phyloP scores from a whole-genome alignment of 64 coral and sea anemone species.

The Montipora cactus region DNA sequence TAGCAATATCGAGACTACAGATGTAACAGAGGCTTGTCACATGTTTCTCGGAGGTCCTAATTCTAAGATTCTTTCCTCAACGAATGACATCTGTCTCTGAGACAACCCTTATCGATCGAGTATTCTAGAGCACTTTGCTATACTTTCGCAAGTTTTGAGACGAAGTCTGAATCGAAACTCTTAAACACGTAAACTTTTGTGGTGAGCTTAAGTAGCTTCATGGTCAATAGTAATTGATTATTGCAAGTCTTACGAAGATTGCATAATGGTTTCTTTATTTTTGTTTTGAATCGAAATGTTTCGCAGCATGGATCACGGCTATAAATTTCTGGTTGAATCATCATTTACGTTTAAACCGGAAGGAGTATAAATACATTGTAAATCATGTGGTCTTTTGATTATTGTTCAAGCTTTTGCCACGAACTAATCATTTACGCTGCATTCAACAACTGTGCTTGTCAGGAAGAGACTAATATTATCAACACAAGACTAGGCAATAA shows the following conservation, averaged over 20 bases:
- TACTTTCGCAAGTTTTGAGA: neutral
- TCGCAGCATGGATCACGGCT: neutral
- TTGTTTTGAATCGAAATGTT: neutral
- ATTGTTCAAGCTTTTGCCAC: neutral
- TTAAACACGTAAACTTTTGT: neutral
- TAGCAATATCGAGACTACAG: neutral
- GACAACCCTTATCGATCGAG: neutral
- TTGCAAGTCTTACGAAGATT: neutral
- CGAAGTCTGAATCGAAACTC: constrained; percentile 11
- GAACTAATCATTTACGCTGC: neutral
- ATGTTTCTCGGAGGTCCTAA: neutral
- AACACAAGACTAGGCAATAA: neutral
- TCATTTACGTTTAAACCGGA: constrained; percentile 8
- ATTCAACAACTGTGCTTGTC: neutral
- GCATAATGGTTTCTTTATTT: neutral
- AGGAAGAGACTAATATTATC: neutral
- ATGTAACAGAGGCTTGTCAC: neutral
- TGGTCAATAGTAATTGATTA: too few species aligned
- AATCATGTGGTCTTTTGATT: neutral
- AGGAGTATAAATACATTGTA: neutral
- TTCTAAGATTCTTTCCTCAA: neutral
- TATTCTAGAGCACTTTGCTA: neutral
- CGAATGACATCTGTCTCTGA: neutral
- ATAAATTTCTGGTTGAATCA: constrained; percentile 30
- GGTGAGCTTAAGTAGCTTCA: too few species aligned